Base-by-base conservation (phyloP, 2,113 vertebrate species). In the Apodemus sylvaticus region DNA sequence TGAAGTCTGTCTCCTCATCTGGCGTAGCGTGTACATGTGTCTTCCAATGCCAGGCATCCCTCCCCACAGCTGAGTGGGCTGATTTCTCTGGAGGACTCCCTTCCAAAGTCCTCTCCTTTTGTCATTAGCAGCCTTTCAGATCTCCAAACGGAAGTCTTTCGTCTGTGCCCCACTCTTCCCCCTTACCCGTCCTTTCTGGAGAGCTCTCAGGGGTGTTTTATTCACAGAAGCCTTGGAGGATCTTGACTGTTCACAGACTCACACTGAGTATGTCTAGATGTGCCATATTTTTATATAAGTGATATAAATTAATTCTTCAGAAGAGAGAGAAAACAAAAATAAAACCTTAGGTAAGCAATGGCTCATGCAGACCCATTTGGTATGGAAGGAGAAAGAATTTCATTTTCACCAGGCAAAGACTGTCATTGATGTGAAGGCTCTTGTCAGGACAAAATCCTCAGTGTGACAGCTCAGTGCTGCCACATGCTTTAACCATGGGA, bases 281-380 rank as follows among this genome's bases (percentile, higher is more conserved):
- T 96, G 97, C 96, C 98, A 98, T 98, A n/a, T 98, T 98, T 98
- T 64, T 98, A 89, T 98, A 98, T 98, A 96, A 96, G 85, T 90
- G 95, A 98, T 98, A 89, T 86, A 97, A 98, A 98, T 98, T 98
- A 98, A 98, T 98, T 95, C 90, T 95, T 73, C 70, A 97, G 74
- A 91, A 92, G 93, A 96, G 73, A 73, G 71, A 73, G 19, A 86
- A 64, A 17, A 26, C 3, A 55, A 60, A 82, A 22, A 20, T 29
- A 66, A 22, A 86, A 97, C 97, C 96, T 96, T 96, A 96, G 94
- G 95, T 95, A 4, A 1, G 92, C 87, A 97, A 78, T 97, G 95
- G 94, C 96, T 97, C 97, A 94, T 34, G 90, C 14, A n/a, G 97
- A 93, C 94, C 83, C 95, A 73, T 97, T 74, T 95, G 95, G 77